Conservation (phyloP, 1,140 invertebrate species). For the Himalopsyche phryganea region DNA sequence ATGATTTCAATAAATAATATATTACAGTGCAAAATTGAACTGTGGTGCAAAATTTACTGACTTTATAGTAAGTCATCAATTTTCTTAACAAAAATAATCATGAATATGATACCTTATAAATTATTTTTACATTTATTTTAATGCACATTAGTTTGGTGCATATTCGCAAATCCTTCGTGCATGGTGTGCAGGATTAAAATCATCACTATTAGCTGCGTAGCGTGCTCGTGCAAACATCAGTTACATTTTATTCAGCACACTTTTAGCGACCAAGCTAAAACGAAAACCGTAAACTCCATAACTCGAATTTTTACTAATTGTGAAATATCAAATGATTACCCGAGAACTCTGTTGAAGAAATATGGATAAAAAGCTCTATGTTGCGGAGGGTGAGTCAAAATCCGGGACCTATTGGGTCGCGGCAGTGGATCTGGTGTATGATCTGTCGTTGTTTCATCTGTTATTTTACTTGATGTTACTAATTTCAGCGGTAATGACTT, state of each 20-base stretch:
- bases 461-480: slow-evolving; percentile 3
- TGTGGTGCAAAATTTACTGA: too few species aligned
- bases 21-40: too few species aligned
- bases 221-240: slow-evolving; percentile 25
- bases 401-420: slow-evolving; percentile 29
- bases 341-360: slow-evolving; percentile 33
- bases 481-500: slow-evolving; percentile 4
- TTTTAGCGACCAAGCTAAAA: slow-evolving; percentile 15
- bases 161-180: slow-evolving; percentile 17
- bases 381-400: slow-evolving; percentile 28
- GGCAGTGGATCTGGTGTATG: slow-evolving; percentile 25
- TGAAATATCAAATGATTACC: slow-evolving; percentile 13
- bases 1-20: too few species aligned
- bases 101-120: too few species aligned
- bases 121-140: too few species aligned
- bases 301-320: not conserved
- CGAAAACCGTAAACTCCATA: slow-evolving; percentile 7
- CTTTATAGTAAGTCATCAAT: too few species aligned
- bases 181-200: slow-evolving; percentile 18
- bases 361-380: slow-evolving; percentile 34
- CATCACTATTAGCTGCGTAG: slow-evolving; percentile 12
- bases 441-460: slow-evolving; percentile 17
- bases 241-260: slow-evolving; percentile 15
- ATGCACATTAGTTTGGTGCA: too few species aligned
- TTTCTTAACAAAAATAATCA: too few species aligned